Evolutionary conservation across 2,888 invertebrate species (phyloP), one percentile per base, ranked within the genome.

Genomic region (Tenthredo amoena): DNA sequence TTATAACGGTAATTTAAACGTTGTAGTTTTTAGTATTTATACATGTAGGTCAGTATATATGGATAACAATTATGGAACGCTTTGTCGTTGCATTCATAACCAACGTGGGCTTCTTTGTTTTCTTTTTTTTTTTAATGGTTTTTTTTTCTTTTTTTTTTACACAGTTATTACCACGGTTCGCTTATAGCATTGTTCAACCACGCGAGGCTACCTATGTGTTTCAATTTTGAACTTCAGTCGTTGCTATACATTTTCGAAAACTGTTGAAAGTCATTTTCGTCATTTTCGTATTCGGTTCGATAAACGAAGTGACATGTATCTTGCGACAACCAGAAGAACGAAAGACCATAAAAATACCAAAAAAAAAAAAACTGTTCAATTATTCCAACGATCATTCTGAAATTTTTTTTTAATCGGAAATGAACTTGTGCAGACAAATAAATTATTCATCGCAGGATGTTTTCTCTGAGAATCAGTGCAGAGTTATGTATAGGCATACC

Each of bases 1-100:
- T 81, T 81, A 62, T 62, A 18, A 81, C 21, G 40, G 37, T 81
- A 81, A 81, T 62, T 81, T 62, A 50, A 62, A 37, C 81, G 58
- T 15, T 31, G n/a, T n/a, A 21, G 40, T 81, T 81, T 62, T 58
- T 58, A 37, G 31, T 77, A 15, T 50, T 10, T 18, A 31, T 55
- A 18, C 50, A 34, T 55, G 6, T 9, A 34, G n/a, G 55, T 55
- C 77, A 34, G 77, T 77, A 55, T 77, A 55, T 50, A 55, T 47
- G 74, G 34, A 77, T 77, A 55, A 50, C 47, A 55, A 50, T 55
- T 50, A 77, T 1, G 50, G 34, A 21, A 55, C 74, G 40, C 21
- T 74, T 74, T 74, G 43, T 74, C 43, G 43, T 26, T 43, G 43
- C 47, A 12, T 74, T 74, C 74, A 21, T 43, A 21, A 40, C 74